Base-by-base conservation (phyloP, 2,113 vertebrate species). In the Odocoileus hemionus region DNA sequence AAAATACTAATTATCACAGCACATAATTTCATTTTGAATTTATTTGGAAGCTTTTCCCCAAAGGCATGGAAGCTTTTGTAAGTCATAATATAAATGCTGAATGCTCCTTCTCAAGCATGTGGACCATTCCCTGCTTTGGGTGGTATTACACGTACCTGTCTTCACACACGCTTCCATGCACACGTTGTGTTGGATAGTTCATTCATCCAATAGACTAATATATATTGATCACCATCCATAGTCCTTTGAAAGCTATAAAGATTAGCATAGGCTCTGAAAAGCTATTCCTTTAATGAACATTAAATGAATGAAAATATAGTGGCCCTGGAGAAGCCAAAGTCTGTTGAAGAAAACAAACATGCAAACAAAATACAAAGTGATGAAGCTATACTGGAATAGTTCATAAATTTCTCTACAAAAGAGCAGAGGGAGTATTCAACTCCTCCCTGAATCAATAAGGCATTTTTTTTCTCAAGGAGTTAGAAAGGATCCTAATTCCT, bases 1-100 rank as follows among this genome's bases (percentile, higher is more conserved):
- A 74, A 96, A 96, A 94, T 86, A 94, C 13, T 96, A 94, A 97
- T 97, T 96, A 96, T 95, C 88, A 87, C 87, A 91, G 90, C 87
- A 93, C n/a, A 55, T 95, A 93, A 89, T 94, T 97, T 58, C 39
- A 33, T 93, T 95, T 94, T 88, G 43, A 92, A 79, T 95, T 88
- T 96, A 78, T 94, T 89, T 96, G 78, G 83, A 76, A 95, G 86
- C 19, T 50, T 94, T 96, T 61, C 25, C 79, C 50, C 58, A 91
- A 94, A 79, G 36, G 5, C 61, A 89, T 47, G 64, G 54, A 78
- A 39, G 23, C 15, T 87, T 97, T 92, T 58, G 45, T 2, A 95
- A 92, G 47, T 58, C 10, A 5, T 36, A 78, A 12, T 67, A 14
- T 61, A 79, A 61, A 58, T 89, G 50, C 90, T 78, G 21, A 91